phyloP scores from a whole-genome alignment of 2,113 vertebrate species.

The Pollimyrus isidori region DNA sequence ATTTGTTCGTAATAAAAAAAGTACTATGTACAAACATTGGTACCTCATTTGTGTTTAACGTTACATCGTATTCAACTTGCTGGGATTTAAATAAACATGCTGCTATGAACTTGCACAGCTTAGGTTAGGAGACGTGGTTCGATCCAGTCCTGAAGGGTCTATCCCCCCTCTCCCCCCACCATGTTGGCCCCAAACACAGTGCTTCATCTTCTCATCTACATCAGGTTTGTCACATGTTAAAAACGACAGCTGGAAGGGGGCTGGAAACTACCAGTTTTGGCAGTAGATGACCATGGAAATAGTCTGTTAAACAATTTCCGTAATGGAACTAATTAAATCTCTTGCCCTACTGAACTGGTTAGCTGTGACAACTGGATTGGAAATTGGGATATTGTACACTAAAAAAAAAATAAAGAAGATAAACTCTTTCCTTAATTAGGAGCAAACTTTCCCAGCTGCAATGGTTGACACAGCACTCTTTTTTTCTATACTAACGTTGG shows the following conservation, averaged over 20 bases:
- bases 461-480: not conserved
- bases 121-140: slow-evolving; percentile 18
- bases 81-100: slow-evolving; percentile 33
- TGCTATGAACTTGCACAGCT: slow-evolving; percentile 33
- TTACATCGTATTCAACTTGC: slow-evolving; percentile 35
- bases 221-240: not conserved
- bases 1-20: slow-evolving; percentile 64
- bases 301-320: not conserved
- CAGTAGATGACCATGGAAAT: not conserved
- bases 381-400: not conserved
- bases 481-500: not conserved
- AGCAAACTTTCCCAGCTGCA: not conserved
- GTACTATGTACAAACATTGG: slow-evolving; percentile 54
- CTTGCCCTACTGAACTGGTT: not conserved
- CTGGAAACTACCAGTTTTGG: not conserved
- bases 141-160: slow-evolving; percentile 3
- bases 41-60: slow-evolving; percentile 44
- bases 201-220: not conserved
- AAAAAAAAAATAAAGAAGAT: not conserved
- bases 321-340: not conserved
- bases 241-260: not conserved
- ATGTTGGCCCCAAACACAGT: not conserved
- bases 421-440: not conserved
- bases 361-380: not conserved
- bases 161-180: not conserved